phyloP scores from a whole-genome alignment of 2,797 vertebrate genomes.

The Mus minutoides region DNA sequence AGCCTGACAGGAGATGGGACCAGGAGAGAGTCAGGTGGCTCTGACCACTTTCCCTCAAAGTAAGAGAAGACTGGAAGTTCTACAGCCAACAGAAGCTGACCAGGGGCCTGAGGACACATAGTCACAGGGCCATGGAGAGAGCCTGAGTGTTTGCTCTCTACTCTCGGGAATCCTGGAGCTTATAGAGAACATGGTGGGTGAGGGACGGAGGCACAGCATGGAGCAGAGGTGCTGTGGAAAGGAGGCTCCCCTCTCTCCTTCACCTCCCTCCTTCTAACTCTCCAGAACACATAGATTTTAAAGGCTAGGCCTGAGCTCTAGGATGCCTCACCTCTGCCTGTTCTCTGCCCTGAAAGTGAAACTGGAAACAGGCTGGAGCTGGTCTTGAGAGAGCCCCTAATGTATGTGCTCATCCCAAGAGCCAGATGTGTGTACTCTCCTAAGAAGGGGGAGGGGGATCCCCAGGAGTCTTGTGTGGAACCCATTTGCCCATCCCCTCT shows the following conservation, averaged over 20 bases:
- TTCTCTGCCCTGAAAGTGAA: neutral
- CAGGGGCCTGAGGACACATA: fast-evolving
- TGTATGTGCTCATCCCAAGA: neutral
- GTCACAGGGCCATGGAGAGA: neutral
- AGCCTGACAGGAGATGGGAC: neutral
- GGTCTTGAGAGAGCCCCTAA: neutral
- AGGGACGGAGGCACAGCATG: neutral
- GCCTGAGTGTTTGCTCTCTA: fast-evolving
- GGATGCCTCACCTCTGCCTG: neutral
- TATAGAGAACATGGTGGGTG: neutral
- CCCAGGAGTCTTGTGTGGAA: neutral
- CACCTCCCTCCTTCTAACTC: neutral
- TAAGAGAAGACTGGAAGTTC: neutral
- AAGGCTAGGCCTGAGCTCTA: neutral
- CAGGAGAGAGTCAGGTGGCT: neutral
- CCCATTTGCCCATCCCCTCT: neutral
- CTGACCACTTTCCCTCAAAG: neutral
- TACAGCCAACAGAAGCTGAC: neutral
- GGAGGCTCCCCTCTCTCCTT: neutral
- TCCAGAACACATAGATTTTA: neutral
- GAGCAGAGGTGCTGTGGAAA: neutral
- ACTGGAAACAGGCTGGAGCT: neutral
- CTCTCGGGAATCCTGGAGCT: neutral
- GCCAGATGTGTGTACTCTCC: neutral
- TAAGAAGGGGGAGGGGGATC: too few relatives aligned